Evolutionary conservation across 2,797 vertebrate genomes (phyloP).

Genomic region (Huso huso): DNA sequence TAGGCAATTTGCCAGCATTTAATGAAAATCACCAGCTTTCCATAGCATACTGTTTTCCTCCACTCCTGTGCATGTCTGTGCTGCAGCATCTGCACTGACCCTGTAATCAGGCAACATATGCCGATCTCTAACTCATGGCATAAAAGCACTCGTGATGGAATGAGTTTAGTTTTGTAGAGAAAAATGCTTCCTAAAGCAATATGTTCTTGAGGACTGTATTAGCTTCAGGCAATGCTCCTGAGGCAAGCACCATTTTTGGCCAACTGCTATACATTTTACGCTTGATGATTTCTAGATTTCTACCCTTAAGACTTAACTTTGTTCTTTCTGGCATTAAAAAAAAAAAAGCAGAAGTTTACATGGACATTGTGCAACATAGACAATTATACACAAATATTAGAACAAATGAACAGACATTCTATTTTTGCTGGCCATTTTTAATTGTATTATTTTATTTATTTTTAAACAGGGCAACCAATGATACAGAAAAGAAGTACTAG

Average conservation of each 20-base stretch:
- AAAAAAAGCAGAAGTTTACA: not conserved
- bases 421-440: constrained; percentile 76
- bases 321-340: not conserved
- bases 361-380: not conserved
- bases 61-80: no score
- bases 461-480: constrained; percentile 87
- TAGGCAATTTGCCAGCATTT: no score
- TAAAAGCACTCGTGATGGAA: no score
- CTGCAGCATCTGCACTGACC: no score
- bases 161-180: no score
- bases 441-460: constrained; percentile 60
- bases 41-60: no score
- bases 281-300: not conserved
- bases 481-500: constrained; percentile 68
- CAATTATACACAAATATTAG: constrained; percentile 19
- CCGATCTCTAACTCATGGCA: no score
- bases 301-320: not conserved
- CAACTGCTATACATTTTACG: constrained; percentile 9
- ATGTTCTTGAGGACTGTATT: no score
- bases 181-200: no score
- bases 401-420: constrained; percentile 7
- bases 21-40: no score
- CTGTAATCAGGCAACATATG: no score
- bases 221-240: no score
- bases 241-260: not conserved